These are phyloP conservation scores for Chelidonichthys spinosus DNA, from an alignment of 2,797 vertebrate species.

Conservation along the genomic window DNA sequence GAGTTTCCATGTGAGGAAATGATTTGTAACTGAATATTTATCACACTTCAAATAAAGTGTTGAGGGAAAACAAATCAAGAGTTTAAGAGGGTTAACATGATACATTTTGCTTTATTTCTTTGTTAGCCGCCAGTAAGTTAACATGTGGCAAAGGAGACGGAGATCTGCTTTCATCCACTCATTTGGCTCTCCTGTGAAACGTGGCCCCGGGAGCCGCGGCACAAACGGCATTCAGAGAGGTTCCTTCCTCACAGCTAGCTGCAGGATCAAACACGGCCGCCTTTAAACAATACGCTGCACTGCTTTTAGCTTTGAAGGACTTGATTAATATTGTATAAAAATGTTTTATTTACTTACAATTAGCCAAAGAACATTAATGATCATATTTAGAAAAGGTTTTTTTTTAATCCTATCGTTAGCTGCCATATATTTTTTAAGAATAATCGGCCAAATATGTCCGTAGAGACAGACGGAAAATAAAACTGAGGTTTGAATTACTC, in stretches of 20 bases:
- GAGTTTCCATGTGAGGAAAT: background rate
- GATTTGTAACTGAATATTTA: background rate
- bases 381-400: background rate
- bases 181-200: slow-evolving; percentile 34
- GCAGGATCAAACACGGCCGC: slow-evolving; percentile 23
- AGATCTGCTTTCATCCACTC: slow-evolving; percentile 57
- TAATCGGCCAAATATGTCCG: background rate
- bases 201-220: slow-evolving; percentile 43
- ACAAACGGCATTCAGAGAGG: slow-evolving; percentile 35
- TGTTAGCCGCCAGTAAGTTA: slow-evolving; percentile 57
- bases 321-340: background rate
- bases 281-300: slow-evolving; percentile 17
- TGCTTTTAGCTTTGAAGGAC: background rate
- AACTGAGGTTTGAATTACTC: slow-evolving; percentile 5
- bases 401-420: background rate
- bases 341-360: background rate
- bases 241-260: slow-evolving; percentile 12
- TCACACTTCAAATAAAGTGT: background rate
- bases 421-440: background rate
- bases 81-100: slow-evolving; percentile 42
- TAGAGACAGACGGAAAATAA: background rate
- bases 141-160: slow-evolving; percentile 35
- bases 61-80: background rate
- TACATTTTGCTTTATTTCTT: slow-evolving; percentile 64
- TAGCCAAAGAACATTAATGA: background rate